Conservation (phyloP, 2,113 vertebrate genomes). For the Callipepla squamata region DNA sequence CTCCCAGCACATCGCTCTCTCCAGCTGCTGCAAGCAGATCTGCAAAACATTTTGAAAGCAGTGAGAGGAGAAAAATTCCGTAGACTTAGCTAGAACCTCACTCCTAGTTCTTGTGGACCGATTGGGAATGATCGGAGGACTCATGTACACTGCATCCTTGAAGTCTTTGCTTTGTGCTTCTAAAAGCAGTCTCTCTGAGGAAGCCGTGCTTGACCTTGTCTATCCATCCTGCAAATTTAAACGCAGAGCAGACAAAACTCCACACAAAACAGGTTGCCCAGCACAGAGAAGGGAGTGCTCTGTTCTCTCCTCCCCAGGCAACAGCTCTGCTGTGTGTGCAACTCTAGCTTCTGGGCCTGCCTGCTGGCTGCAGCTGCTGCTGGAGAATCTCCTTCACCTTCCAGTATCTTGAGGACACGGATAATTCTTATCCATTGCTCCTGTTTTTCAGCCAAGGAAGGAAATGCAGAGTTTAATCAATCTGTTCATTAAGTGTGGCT, state of each 20-base stretch:
- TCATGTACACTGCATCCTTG: background rate
- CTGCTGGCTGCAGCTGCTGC: accelerated
- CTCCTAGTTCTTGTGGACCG: background rate
- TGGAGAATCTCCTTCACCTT: background rate
- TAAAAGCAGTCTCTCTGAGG: background rate
- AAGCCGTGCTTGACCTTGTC: background rate
- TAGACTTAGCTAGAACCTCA: background rate
- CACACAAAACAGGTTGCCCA: background rate
- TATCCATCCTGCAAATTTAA: background rate
- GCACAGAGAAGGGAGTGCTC: accelerated
- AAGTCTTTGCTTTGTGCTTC: background rate
- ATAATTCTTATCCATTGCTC: background rate
- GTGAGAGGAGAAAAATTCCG: background rate
- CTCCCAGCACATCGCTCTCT: background rate
- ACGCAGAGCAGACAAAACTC: background rate
- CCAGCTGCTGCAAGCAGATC: background rate
- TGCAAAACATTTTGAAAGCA: constrained; percentile 1
- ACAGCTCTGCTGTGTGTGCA: background rate
- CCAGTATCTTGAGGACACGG: background rate
- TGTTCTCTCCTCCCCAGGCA: background rate
- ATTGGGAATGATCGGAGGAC: background rate
- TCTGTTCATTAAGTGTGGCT: background rate
- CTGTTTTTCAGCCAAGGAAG: background rate
- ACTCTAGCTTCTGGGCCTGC: background rate
- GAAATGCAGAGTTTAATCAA: background rate